A percentile compares a stretch with the other conserved stretches of the same genome.
These are phyloP conservation scores for Novumbra hubbsi DNA, from an alignment of 2,797 vertebrate genomes.

Conservation along the genomic window DNA sequence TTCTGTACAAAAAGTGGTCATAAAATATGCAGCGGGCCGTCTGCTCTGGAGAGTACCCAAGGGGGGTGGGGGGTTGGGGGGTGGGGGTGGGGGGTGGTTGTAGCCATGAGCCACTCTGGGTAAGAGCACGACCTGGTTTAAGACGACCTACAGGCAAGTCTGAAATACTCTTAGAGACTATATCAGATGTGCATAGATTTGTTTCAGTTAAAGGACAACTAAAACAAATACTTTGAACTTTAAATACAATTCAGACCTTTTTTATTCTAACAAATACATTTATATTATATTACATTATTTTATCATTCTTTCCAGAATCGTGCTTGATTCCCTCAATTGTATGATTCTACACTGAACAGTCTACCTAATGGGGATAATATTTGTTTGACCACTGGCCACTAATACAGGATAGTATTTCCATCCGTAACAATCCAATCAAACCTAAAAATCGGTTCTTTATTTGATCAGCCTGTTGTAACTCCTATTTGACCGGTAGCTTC, in stretches of 20 bases:
- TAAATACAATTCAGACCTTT: background rate
- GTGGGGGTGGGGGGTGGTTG: background rate
- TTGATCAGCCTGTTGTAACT: background rate
- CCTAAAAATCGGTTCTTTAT: background rate
- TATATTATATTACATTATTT: background rate
- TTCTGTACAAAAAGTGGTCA: conserved; percentile 66
- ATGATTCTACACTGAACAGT: no score
- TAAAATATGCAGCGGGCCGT: conserved; percentile 75
- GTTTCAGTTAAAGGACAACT: background rate
- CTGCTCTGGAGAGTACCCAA: conserved; percentile 60
- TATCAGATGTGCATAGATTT: background rate
- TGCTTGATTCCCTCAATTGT: background rate
- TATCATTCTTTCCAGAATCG: background rate
- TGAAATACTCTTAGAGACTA: background rate
- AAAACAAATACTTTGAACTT: background rate
- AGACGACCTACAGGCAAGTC: background rate
- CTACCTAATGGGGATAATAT: background rate
- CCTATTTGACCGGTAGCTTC: background rate
- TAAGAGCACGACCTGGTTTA: background rate
- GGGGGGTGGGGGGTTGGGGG: conserved; percentile 13
- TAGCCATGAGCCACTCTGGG: background rate
- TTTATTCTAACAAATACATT: background rate
- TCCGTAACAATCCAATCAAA: background rate
- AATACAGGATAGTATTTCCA: background rate
- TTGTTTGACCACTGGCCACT: background rate